Evolutionary conservation across 2,113 vertebrate genomes (phyloP), one percentile per base, ranked within the genome.

Genomic region (Oceanites oceanicus): DNA sequence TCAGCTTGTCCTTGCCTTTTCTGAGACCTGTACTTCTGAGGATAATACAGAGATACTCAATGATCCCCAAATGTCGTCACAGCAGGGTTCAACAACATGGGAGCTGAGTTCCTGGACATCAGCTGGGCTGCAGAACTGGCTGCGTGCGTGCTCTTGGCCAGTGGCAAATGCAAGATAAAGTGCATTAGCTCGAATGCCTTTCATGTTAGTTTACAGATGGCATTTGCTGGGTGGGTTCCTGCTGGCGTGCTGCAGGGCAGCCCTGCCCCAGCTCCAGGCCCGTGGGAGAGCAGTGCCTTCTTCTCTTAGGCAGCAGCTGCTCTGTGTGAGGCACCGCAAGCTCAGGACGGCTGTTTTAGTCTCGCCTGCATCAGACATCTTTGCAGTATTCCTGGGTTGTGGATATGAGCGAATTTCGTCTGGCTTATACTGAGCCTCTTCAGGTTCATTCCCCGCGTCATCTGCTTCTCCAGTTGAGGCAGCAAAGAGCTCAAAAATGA

Each of bases 101-200:
- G 34, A 67, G 52, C 79, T 10, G 42, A 23, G 29, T 52, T 62
- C 34, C 65, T 58, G 75, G 79, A 19, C 26, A 6, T 44, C 20
- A 30, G 22, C 38, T 53, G 80, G 59, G 65, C 65, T 76, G 42
- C 47, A 72, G 70, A 38, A 13, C 47, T 12, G 38, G 40, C 47
- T 66, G 36, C 3, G 0, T 1, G 34, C 16, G 2, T 15, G 42
- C 42, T 52, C 26, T 30, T 44, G 44, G 49, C 11, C 9, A 6
- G 27, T 17, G 21, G 44, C 55, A 61, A 17, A 20, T 4, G 34
- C 1, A 7, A 71, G n/a, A 22, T n/a, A 4, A 34, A 34, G 30
- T 2, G 40, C 2, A 0, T 52, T 58, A 73, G 47, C 53, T 49
- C 10, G 20, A 21, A 21, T 0, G 2, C 42, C 42, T 67, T 42